phyloP scores from a whole-genome alignment of 2,113 vertebrate species.

The Plectropomus leopardus region DNA sequence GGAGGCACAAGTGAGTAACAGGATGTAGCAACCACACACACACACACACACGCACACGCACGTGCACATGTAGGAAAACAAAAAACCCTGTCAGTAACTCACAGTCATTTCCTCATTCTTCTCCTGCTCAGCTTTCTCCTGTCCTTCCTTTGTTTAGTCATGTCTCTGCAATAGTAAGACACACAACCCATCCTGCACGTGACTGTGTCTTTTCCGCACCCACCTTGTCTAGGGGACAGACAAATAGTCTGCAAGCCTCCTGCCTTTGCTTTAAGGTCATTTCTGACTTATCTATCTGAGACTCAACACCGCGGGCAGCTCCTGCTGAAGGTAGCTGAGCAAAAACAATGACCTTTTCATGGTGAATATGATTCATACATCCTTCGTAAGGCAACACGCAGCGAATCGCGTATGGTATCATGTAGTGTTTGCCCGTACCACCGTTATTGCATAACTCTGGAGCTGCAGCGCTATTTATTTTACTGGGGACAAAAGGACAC shows the following conservation, averaged over 20 bases:
- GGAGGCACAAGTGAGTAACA: conserved; percentile 74
- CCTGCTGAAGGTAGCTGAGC: conserved; percentile 78
- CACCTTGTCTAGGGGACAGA: conserved; percentile 62
- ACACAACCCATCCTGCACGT: conserved; percentile 26
- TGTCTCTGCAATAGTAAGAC: conserved; percentile 29
- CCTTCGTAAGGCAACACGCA: conserved; percentile 66
- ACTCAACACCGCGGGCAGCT: conserved; percentile 74
- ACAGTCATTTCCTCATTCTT: conserved; percentile 43
- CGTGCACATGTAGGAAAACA: conserved; percentile 38
- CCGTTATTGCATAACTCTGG: conserved; percentile 63
- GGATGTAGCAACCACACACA: conserved; percentile 31
- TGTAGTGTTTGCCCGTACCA: conserved; percentile 60
- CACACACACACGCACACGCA: conserved; percentile 16
- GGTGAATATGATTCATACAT: conserved; percentile 78
- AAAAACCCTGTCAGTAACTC: conserved; percentile 33
- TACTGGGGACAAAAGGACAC: conserved; percentile 67
- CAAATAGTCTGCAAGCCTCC: conserved; percentile 52
- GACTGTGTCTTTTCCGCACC: conserved; percentile 44
- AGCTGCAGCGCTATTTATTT: conserved; percentile 63
- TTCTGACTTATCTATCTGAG: conserved; percentile 76
- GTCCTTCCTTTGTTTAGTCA: conserved; percentile 38
- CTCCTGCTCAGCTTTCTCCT: conserved; percentile 3
- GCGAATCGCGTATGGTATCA: conserved; percentile 65
- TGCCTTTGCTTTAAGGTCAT: conserved; percentile 80
- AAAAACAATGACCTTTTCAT: conserved; percentile 84